phyloP scores from a whole-genome alignment of 2,113 vertebrate species.

The Leiothrix lutea region DNA sequence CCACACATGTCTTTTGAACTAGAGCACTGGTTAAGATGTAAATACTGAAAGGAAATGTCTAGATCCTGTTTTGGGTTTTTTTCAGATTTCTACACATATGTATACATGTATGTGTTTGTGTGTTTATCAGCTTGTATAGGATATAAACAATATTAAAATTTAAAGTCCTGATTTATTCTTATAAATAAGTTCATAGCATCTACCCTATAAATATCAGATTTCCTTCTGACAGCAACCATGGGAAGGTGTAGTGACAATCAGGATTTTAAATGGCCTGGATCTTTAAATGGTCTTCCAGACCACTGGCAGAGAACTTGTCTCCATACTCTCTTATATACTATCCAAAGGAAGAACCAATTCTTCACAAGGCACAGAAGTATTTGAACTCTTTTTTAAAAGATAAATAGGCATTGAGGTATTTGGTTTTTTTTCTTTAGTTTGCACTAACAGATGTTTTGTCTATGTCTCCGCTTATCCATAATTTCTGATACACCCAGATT shows the following conservation, averaged over 20 bases:
- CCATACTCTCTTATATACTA: background rate
- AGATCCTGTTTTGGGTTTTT: rapidly evolving
- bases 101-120: background rate
- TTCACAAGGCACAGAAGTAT: background rate
- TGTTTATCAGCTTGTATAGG: background rate
- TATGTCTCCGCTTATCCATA: background rate
- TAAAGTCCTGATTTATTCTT: background rate
- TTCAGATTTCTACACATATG: background rate
- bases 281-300: background rate
- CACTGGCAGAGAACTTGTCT: background rate
- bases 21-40: background rate
- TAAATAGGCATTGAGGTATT: background rate
- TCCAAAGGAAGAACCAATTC: background rate
- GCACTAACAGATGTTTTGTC: background rate
- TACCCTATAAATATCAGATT: background rate
- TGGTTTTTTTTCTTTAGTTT: background rate
- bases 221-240: background rate
- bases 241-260: background rate
- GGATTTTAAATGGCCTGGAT: background rate
- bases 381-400: background rate
- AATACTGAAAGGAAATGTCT: background rate
- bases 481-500: background rate
- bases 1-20: background rate
- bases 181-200: background rate
- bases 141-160: background rate